phyloP scores from a whole-genome alignment of 2,797 vertebrate genomes.

The Squalus acanthias region DNA sequence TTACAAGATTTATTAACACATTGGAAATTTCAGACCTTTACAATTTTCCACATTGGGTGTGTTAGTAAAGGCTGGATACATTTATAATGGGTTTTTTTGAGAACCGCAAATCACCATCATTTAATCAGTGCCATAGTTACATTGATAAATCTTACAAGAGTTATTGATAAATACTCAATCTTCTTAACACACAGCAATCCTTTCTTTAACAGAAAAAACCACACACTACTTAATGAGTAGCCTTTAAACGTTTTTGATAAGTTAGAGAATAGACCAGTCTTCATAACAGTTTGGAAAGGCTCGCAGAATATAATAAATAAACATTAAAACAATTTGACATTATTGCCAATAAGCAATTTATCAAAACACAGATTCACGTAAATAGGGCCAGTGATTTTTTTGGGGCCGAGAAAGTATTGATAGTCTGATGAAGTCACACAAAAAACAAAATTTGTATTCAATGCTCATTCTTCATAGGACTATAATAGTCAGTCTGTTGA shows the following conservation, averaged over 20 bases:
- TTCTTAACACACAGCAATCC: background rate
- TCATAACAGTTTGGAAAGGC: background rate
- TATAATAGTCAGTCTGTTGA: background rate
- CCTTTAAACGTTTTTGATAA: background rate
- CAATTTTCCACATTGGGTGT: background rate
- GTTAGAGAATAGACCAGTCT: background rate
- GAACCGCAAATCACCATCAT: background rate
- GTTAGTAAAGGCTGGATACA: background rate
- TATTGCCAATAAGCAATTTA: background rate
- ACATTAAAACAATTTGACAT: background rate
- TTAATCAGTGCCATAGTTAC: background rate
- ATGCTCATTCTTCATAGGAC: background rate
- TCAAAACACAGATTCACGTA: background rate
- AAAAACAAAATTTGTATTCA: background rate
- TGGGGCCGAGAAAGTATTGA: background rate
- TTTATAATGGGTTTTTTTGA: background rate
- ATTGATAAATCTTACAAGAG: background rate
- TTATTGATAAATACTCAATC: background rate
- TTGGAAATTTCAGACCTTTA: background rate
- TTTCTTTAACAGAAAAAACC: background rate
- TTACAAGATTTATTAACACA: background rate
- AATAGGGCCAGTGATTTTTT: background rate
- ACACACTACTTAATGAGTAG: background rate
- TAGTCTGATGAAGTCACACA: background rate
- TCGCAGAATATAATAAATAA: background rate